Evolutionary conservation across 30 jellyfish, hydroid and myxozoan species (phyloP).

Genomic region (Turritopsis rubra): DNA sequence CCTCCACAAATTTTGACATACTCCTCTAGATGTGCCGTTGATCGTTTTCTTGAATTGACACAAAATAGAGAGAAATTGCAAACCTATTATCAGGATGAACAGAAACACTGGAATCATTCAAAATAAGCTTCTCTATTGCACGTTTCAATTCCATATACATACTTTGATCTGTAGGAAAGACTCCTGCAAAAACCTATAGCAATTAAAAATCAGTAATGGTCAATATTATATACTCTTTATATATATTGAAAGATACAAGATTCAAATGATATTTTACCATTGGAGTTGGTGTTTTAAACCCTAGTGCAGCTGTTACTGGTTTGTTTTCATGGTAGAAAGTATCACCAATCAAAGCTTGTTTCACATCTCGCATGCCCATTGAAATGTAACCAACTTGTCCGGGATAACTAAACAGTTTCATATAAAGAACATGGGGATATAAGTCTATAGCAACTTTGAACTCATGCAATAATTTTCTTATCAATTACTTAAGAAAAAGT

Average conservation of each 20-base stretch:
- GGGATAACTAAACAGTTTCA: constrained; percentile 48
- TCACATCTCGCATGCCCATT: constrained; percentile 71
- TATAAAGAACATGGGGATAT: too few species aligned
- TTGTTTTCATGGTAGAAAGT: constrained; percentile 46
- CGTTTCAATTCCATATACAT: constrained; percentile 35
- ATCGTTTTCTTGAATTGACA: neutral
- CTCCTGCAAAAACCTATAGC: constrained; percentile 82
- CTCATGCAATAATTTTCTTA: too few species aligned
- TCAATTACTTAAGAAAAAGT: too few species aligned
- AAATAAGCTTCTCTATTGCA: constrained; percentile 71
- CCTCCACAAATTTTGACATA: neutral
- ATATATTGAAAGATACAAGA: neutral
- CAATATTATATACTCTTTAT: neutral
- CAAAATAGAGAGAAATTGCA: neutral
- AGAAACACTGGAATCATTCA: constrained; percentile 90
- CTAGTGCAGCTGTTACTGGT: constrained; percentile 64
- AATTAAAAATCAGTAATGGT: neutral
- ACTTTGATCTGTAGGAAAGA: constrained; percentile 80
- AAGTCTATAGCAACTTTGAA: too few species aligned
- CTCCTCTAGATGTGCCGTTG: neutral
- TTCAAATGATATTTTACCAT: constrained; percentile 43
- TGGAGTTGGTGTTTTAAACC: constrained; percentile 84
- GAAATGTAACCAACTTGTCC: constrained; percentile 96
- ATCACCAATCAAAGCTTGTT: constrained; percentile 79
- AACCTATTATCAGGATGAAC: constrained; percentile 86